Base-by-base conservation (phyloP, 2,797 vertebrate genomes). In the Ceyx erithaca region DNA sequence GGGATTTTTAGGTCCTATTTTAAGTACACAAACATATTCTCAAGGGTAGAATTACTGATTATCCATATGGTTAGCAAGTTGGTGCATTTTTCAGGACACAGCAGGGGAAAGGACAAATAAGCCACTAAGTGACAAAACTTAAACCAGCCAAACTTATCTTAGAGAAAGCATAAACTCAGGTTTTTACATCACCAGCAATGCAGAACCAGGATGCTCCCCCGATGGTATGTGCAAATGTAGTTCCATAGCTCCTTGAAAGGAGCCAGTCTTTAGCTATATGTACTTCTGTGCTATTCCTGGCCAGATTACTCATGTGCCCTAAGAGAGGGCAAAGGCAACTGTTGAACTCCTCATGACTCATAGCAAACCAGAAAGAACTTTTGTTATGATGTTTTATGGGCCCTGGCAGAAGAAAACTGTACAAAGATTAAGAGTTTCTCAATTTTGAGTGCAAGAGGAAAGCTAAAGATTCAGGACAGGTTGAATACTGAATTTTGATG, bases 211-310 rank as follows among this genome's bases (percentile, higher is more conserved):
- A 23, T 41, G 23, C 3, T 79, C 6, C 40, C 35, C 17, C 9
- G 26, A 9, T 46, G 23, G 21, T 21, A 9, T 18, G 43, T 59
- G 31, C 25, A 85, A 23, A 40, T 33, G 10, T 6, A 76, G 61
- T 22, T 9, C 19, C 12, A 20, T 10, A 12, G 0, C 0, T 26
- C 48, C n/a, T 30, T 63, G 61, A 80, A 63, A 15, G 9, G 51
- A 85, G 7, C 1, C 30, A 17, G 19, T 33, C 67, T 33, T 63
- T 64, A 71, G 9, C 43, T 52, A 6, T 66, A 30, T 9, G 3
- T 5, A 35, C 20, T 18, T 70, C 23, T 48, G 31, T 4, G 2
- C 57, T 87, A 41, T 67, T 94, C 55, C 64, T 52, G 41, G 37
- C 10, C 9, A 2, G 33, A 75, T 79, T 77, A 80, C 31, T 82